phyloP scores from a whole-genome alignment of 2,888 invertebrate genomes.

The Heliconius sara region DNA sequence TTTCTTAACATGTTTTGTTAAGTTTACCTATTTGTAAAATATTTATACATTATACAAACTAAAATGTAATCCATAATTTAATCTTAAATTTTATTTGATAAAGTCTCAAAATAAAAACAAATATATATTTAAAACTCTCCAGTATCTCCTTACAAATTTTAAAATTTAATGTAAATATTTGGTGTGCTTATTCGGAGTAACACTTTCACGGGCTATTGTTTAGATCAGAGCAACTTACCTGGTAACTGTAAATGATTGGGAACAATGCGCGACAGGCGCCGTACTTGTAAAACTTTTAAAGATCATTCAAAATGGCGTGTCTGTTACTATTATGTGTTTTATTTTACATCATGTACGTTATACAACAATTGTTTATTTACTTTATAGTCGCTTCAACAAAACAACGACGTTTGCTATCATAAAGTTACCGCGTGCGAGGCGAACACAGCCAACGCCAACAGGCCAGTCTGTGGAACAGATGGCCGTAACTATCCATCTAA shows the following conservation, averaged over 20 bases:
- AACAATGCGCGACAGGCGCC: conserved; percentile 27
- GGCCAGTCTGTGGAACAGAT: conserved; percentile 91
- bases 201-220: conserved; percentile 43
- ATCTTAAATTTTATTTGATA: background rate
- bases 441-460: conserved; percentile 61
- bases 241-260: conserved; percentile 36
- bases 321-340: background rate
- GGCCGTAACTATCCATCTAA: conserved; percentile 91
- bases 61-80: background rate
- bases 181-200: conserved; percentile 32
- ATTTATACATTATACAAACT: background rate
- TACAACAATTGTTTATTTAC: conserved; percentile 28
- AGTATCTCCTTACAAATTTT: background rate
- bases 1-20: background rate
- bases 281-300: conserved; percentile 1
- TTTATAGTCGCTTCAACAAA: conserved; percentile 55
- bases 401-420: conserved; percentile 61
- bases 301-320: conserved; percentile 15
- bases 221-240: conserved; percentile 33
- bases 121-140: background rate
- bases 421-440: conserved; percentile 75
- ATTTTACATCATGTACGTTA: background rate
- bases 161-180: conserved; percentile 5
- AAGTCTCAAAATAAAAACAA: background rate
- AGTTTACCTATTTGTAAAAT: background rate